Evolutionary conservation across 2,113 vertebrate species (phyloP).

Genomic region (Ceuthmochares aereus): DNA sequence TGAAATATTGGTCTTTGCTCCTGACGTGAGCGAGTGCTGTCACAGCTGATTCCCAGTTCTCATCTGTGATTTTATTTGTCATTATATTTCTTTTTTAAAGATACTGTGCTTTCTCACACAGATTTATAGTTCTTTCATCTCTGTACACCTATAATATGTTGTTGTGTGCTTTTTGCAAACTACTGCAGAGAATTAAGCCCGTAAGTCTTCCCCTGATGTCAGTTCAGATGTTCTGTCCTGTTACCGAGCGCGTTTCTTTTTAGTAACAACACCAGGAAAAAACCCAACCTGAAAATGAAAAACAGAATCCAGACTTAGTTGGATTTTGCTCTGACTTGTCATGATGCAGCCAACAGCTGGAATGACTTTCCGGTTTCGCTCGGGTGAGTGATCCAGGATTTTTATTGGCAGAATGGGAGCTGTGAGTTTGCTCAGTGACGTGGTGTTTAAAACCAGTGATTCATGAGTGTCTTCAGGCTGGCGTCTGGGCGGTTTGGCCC

Average conservation of each 20-base stretch:
- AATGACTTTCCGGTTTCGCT: not conserved
- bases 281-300: not conserved
- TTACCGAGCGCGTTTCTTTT: not conserved
- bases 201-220: not conserved
- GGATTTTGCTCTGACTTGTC: not conserved
- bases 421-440: not conserved
- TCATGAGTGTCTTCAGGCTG: too few species aligned
- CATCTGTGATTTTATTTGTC: not conserved
- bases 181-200: not conserved
- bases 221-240: not conserved
- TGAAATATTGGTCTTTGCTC: not conserved
- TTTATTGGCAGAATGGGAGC: not conserved
- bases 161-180: not conserved
- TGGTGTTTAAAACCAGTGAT: not conserved
- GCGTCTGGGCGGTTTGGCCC: rapidly evolving
- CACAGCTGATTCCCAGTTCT: not conserved
- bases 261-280: not conserved
- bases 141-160: not conserved
- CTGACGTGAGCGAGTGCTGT: not conserved
- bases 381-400: not conserved
- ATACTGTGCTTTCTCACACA: not conserved
- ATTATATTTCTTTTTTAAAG: not conserved
- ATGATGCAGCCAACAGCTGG: not conserved
- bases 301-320: not conserved
- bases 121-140: not conserved